These are phyloP conservation scores for Chrysodeixis includens DNA, from an alignment of 2,888 invertebrate genomes.

Conservation along the genomic window DNA sequence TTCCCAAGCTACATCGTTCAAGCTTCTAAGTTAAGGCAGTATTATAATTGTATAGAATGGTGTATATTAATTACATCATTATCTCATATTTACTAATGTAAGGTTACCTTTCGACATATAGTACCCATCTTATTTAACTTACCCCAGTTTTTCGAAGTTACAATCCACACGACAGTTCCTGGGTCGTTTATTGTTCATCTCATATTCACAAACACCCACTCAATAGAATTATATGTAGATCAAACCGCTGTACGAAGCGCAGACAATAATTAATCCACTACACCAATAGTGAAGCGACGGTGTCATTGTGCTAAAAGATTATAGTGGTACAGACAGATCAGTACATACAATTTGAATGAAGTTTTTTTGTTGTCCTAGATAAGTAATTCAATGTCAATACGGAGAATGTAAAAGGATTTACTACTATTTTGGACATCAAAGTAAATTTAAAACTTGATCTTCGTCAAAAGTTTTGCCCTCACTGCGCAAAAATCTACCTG, in stretches of 20 bases:
- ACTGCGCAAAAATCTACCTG: neutral
- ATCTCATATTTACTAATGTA: too few species aligned
- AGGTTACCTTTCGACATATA: too few species aligned
- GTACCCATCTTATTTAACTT: too few species aligned
- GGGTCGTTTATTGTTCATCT: neutral
- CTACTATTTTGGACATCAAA: neutral
- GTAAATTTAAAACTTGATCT: neutral
- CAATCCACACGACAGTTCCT: neutral
- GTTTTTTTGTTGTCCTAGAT: neutral
- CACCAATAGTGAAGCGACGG: neutral
- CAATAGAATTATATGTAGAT: slow-evolving; percentile 1
- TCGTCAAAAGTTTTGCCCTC: neutral
- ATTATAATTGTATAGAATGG: too few species aligned
- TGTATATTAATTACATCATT: too few species aligned
- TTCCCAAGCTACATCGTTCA: neutral
- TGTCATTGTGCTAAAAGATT: neutral
- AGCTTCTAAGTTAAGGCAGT: too few species aligned
- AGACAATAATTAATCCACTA: neutral
- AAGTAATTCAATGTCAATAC: neutral
- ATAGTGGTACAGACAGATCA: neutral
- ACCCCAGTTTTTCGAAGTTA: neutral
- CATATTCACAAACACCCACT: slow-evolving; percentile 1
- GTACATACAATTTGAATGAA: too few species aligned
- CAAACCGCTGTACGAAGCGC: neutral
- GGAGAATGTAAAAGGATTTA: too few species aligned